Evolutionary conservation across 2,113 vertebrate species (phyloP).

Genomic region (Thalassoma bifasciatum): DNA sequence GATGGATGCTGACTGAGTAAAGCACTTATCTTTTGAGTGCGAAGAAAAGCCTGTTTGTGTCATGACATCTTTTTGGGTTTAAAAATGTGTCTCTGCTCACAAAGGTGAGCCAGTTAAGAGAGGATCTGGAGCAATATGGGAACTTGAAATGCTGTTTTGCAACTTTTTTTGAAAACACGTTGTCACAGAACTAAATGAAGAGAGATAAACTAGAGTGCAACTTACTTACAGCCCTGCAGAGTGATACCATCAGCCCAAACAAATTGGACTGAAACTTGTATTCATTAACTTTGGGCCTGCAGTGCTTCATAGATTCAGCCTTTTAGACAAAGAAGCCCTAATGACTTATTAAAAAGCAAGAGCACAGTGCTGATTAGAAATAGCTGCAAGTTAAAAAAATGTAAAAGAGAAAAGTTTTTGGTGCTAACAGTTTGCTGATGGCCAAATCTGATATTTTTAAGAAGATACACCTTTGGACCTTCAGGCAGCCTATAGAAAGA

Average conservation of each 20-base stretch:
- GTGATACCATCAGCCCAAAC: not conserved
- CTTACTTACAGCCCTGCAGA: not conserved
- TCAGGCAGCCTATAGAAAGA: not conserved
- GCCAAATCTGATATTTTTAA: constrained; percentile 13
- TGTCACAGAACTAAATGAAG: constrained; percentile 7
- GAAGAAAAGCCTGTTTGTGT: constrained; percentile 50
- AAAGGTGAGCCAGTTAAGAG: constrained; percentile 31
- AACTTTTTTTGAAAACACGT: not conserved
- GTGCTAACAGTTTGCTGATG: constrained; percentile 22
- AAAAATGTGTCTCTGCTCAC: constrained; percentile 37
- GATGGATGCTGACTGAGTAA: constrained; percentile 35
- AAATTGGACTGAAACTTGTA: constrained; percentile 5
- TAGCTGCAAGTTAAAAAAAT: not conserved
- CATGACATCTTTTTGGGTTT: constrained; percentile 48
- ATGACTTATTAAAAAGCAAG: constrained; percentile 38
- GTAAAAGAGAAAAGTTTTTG: not conserved
- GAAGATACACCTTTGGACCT: constrained; percentile 5
- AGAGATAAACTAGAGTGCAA: not conserved
- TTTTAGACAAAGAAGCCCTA: constrained; percentile 21
- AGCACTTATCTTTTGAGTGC: constrained; percentile 36
- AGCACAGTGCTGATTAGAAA: constrained; percentile 15
- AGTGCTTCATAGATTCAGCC: not conserved
- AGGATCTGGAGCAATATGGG: constrained; percentile 14
- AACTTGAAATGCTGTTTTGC: not conserved
- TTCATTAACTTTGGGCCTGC: constrained; percentile 22